Percentiles rank a stretch among this genome's conserved stretches.
Conservation (phyloP, 2,113 vertebrate genomes). For the Carassius carassius region DNA sequence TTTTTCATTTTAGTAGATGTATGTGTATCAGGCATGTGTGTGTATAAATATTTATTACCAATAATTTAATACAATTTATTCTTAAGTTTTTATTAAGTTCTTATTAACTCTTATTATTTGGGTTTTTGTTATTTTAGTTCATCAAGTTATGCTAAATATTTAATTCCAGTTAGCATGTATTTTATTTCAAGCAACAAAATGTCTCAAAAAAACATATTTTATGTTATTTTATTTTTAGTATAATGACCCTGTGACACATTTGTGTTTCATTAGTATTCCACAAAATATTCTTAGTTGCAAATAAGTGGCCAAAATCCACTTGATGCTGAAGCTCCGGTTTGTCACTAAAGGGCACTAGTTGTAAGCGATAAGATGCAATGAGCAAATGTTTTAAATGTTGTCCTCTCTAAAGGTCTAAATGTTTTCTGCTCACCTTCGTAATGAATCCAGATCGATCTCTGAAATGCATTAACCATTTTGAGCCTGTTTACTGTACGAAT, state of each 20-base stretch:
- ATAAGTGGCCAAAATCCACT: background rate
- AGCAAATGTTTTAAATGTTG: background rate
- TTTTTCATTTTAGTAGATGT: no score
- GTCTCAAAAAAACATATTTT: no score
- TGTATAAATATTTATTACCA: no score
- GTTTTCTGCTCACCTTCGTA: background rate
- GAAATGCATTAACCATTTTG: background rate
- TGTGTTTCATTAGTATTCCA: background rate
- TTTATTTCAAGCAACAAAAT: no score
- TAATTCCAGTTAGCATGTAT: no score
- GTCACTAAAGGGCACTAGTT: conserved; percentile 1
- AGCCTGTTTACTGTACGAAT: background rate
- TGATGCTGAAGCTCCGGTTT: background rate
- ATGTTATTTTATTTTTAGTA: no score
- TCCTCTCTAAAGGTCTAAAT: background rate
- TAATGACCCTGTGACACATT: background rate
- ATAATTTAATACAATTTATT: no score
- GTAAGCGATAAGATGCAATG: background rate
- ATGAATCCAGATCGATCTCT: background rate
- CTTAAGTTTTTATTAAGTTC: no score
- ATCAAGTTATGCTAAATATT: no score
- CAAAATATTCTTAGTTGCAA: background rate
- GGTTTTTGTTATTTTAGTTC: no score
- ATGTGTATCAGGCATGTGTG: no score
- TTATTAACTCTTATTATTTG: no score